Base-by-base conservation (phyloP, 2,113 vertebrate genomes). In the Triplophysa tibetana region DNA sequence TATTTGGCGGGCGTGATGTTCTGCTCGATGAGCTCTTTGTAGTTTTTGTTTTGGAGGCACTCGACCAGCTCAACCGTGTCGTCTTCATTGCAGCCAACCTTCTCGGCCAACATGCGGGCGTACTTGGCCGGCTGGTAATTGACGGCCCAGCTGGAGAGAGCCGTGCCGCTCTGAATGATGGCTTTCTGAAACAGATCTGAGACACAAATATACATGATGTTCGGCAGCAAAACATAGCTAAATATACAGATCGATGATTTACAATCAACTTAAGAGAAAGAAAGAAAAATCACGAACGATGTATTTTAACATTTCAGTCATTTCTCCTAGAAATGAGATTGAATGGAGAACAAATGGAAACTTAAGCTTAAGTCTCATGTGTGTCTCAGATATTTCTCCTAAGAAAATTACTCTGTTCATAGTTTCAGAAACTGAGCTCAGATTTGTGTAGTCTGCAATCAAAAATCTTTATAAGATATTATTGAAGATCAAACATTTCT, bases 111-210 rank as follows among this genome's bases (percentile, higher is more conserved):
- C 86, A 96, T 92, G 48, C 95, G 93, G 1, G 96, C 95, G 85
- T 98, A 98, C 87, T 96, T 97, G 92, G 95, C 95, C 65, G 98
- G 98, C 91, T 98, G 97, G 87, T 99, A 99, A 93, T 99, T 99
- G 78, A 99, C 95, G 0, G 98, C 98, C 98, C 98, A 99, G 90
- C 97, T 99, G 89, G 97, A 98, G 83, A 99, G 88, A 50, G 98
- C 97, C 2, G 96, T 97, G 78, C 98, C 98, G 13, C 97, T 99
- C 93, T 99, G 98, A 91, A 98, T 99, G 90, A 99, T 97, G 68
- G 98, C 98, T 84, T 97, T 98, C 89, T 99, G 97, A 88, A 99
- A 99, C 65, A 99, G 93, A 87, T 98, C 98, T 99, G 93, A 78
- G 84, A 88, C 82, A 90, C 11, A 83, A 10, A 48, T 19, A 7